These are phyloP conservation scores for Boulengerochromis microlepis DNA, from an alignment of 2,113 vertebrate species.

Conservation along the genomic window DNA sequence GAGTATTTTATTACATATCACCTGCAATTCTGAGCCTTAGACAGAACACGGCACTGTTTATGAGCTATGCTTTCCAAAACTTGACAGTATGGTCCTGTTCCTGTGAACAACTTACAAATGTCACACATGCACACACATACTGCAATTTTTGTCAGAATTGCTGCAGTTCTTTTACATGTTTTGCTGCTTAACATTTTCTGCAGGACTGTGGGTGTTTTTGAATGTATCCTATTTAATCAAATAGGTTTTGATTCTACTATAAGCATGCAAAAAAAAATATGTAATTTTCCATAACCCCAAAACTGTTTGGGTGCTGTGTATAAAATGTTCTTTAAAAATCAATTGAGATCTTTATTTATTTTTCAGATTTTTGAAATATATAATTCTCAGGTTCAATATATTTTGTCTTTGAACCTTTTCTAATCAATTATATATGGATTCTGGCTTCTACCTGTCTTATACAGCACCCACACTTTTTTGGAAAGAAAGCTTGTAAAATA, in stretches of 20 bases:
- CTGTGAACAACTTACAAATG: neutral
- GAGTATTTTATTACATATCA: neutral
- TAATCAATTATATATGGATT: neutral
- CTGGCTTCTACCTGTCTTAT: neutral
- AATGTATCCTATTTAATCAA: neutral
- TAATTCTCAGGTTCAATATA: neutral
- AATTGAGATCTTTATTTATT: neutral
- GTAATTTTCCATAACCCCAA: slow-evolving; percentile 19
- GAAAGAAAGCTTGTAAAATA: neutral
- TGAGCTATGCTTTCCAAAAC: neutral
- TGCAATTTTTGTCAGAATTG: neutral
- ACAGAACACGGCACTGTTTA: neutral
- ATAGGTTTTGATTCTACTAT: neutral
- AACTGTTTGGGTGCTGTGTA: neutral
- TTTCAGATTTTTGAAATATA: neutral
- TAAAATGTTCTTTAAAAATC: neutral
- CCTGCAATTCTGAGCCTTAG: neutral
- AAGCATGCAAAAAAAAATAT: neutral
- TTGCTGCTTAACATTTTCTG: neutral
- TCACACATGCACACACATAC: neutral
- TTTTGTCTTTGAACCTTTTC: neutral
- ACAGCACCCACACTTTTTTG: neutral
- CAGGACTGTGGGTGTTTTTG: neutral
- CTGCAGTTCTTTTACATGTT: neutral
- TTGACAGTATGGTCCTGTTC: neutral